Evolutionary conservation across 1,140 invertebrate genomes (phyloP), one percentile per base, ranked within the genome.

Genomic region (Lordiphosa stackelbergi): DNA sequence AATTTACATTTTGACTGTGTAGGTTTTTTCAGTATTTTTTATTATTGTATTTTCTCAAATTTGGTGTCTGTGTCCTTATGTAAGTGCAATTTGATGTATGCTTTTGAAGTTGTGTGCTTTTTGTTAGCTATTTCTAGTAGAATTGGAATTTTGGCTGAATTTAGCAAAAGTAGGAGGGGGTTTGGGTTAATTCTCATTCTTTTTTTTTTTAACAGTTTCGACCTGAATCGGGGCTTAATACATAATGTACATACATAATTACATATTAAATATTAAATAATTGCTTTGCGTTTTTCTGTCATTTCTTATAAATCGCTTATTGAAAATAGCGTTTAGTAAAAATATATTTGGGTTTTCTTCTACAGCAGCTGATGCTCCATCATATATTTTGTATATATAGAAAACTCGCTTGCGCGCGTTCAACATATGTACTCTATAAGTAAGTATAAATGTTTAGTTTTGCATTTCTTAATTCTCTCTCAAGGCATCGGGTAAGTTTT

Each of bases 201-300:
- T 8, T 52, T 56, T n/a, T n/a, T 37, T 65, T 66, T 43, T 31
- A 22, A 55, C 53, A 56, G 47, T 58, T 57, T 46, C 43, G 62
- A 31, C 28, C 28, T 31, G 28, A 31, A 31, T 31, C 28, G 28
- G 28, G 28, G 5, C 53, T 42, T 53, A 48, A 16, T 69, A 65
- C 77, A 70, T 78, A 72, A 62, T 61, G 65, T 73, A 31, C 74
- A 73, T 83, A 73, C 78, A 77, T 72, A 72, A 74, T 78, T 79
- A 78, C 65, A 79, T 75, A 83, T 83, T 83, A 71, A 81, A 79
- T 75, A 83, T 83, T 83, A 71, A 81, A 81, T 81, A 81, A 83
- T 83, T 83, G 73, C 77, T 83, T 83, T 83, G 77, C 78, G 70
- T 75, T 64, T 64, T 64, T 64, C 46, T 73, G 31, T 49, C 31